These are phyloP conservation scores for Gila orcuttii DNA, from an alignment of 2,113 vertebrate genomes.

Conservation along the genomic window DNA sequence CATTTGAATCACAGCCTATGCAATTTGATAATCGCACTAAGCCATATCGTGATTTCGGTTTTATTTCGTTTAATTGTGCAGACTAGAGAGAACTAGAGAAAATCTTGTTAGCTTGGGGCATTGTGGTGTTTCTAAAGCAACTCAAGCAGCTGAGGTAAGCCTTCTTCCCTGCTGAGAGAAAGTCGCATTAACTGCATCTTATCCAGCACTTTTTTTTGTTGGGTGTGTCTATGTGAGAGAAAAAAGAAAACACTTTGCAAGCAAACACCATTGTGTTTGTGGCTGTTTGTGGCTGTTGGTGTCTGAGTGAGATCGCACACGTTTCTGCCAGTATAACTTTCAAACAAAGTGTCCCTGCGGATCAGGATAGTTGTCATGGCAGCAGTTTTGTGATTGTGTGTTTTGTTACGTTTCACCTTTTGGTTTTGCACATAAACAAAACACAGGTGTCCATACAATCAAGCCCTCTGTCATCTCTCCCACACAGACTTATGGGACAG, in stretches of 20 bases:
- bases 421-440: constrained; percentile 40
- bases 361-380: constrained; percentile 47
- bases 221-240: constrained; percentile 5
- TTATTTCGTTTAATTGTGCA: not conserved
- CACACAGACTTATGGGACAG: constrained; percentile 23
- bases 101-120: constrained; percentile 12
- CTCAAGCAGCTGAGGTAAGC: constrained; percentile 37
- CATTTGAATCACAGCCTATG: not conserved
- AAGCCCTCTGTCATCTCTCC: constrained; percentile 28
- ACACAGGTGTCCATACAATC: constrained; percentile 53
- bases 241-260: not conserved
- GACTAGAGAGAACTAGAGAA: constrained; percentile 7
- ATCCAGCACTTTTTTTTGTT: not conserved
- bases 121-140: constrained; percentile 23
- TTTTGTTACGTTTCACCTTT: constrained; percentile 38
- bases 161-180: constrained; percentile 9
- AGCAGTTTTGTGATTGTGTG: constrained; percentile 50
- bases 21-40: not conserved
- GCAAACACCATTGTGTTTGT: constrained; percentile 17
- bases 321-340: constrained; percentile 33
- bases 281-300: constrained; percentile 16
- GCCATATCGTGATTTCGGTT: not conserved
- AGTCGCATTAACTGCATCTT: constrained; percentile 35
- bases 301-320: constrained; percentile 21
- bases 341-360: constrained; percentile 42